These are phyloP conservation scores for Sitobion miscanthi DNA, from an alignment of 1,140 invertebrate genomes.

Conservation along the genomic window DNA sequence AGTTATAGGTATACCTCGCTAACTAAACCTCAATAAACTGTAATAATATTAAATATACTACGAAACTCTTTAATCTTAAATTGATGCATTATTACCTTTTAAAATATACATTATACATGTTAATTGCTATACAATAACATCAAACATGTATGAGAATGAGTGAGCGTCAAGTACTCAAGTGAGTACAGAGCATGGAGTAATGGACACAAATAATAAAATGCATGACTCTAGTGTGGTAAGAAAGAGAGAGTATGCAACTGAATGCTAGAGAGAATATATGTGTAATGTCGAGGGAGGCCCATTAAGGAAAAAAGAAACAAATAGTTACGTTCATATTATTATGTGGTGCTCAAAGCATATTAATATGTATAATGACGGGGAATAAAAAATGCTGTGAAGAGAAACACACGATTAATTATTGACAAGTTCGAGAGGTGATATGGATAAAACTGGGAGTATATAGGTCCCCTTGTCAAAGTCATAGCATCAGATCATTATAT, in stretches of 20 bases:
- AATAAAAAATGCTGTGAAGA: not conserved
- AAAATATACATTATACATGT: not conserved
- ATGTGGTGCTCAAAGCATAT: too few relatives aligned
- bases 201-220: too few relatives aligned
- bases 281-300: not conserved
- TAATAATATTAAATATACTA: too few relatives aligned
- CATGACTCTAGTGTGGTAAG: not conserved
- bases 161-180: not conserved
- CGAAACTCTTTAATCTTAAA: too few relatives aligned
- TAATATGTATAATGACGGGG: not conserved
- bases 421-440: not conserved
- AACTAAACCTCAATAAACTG: too few relatives aligned
- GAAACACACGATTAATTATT: not conserved
- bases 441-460: not conserved
- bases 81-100: too few relatives aligned
- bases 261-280: not conserved
- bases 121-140: too few relatives aligned
- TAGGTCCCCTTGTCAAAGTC: not conserved
- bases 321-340: too few relatives aligned
- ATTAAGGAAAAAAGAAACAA: not conserved
- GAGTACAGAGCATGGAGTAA: too few relatives aligned
- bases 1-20: too few relatives aligned
- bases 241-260: not conserved
- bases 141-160: too few relatives aligned
- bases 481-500: not conserved